Percentiles rank a stretch among this genome's conserved stretches.
Conservation (phyloP, 2,888 invertebrate species). For the Zonitis immaculata region DNA sequence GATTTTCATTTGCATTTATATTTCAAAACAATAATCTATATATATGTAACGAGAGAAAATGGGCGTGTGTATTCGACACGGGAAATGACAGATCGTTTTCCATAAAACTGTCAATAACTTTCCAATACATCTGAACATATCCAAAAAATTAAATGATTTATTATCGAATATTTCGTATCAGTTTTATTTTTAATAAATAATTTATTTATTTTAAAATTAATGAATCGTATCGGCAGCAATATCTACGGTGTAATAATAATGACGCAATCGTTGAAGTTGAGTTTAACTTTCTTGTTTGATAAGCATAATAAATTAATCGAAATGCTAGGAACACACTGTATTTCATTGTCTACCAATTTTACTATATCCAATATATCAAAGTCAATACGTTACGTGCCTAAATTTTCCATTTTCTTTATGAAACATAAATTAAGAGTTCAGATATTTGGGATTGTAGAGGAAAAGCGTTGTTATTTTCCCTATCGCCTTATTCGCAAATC, state of each 20-base stretch:
- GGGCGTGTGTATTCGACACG: neutral
- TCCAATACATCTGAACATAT: neutral
- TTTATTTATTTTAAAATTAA: neutral
- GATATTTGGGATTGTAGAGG: neutral
- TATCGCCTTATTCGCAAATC: too few species aligned
- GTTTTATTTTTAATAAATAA: too few species aligned
- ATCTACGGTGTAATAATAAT: neutral
- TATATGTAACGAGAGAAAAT: neutral
- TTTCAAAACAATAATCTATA: neutral
- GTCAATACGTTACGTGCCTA: constrained; percentile 8
- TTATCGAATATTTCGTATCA: neutral
- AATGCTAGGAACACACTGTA: constrained; percentile 7
- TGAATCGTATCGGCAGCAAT: neutral
- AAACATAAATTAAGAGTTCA: constrained; percentile 5
- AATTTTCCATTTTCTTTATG: constrained; percentile 16
- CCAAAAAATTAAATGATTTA: neutral
- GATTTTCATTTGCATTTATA: neutral
- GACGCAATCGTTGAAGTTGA: neutral
- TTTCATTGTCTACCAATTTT: constrained; percentile 8
- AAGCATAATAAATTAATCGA: constrained; percentile 14
- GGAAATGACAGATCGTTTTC: neutral
- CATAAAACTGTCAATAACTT: neutral
- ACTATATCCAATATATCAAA: constrained; percentile 13
- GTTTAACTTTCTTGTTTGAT: neutral
- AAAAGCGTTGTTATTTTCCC: neutral